Percentiles rank a stretch among this genome's conserved stretches.
phyloP scores from a whole-genome alignment of 1,140 invertebrate species.

The Polypedilum vanderplanki region DNA sequence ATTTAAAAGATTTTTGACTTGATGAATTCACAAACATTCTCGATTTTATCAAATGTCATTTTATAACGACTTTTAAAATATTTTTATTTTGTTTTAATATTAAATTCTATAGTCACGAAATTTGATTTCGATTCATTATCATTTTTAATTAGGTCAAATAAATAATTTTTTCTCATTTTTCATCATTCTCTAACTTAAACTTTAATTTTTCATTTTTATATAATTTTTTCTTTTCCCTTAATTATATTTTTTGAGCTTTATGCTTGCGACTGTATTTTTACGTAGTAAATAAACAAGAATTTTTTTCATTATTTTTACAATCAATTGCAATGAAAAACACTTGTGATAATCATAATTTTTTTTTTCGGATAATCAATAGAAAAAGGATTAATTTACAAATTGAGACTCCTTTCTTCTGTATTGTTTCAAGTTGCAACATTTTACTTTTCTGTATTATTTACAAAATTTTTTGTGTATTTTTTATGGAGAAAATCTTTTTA shows the following conservation, averaged over 20 bases:
- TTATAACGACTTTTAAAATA: no score
- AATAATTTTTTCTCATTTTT: not conserved
- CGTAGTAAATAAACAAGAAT: not conserved
- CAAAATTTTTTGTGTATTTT: not conserved
- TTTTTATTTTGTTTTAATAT: not conserved
- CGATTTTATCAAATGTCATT: no score
- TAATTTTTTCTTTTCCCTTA: not conserved
- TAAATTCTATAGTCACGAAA: constrained; percentile 18
- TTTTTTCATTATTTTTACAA: not conserved
- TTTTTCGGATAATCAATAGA: not conserved
- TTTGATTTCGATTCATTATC: not conserved
- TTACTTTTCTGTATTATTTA: constrained; percentile 14
- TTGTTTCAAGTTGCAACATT: not conserved
- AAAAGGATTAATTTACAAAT: constrained; percentile 5
- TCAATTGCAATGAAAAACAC: not conserved
- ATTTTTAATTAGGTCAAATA: not conserved
- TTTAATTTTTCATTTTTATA: not conserved
- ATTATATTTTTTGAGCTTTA: not conserved
- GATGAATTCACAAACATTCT: no score
- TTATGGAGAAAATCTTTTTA: not conserved
- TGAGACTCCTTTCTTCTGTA: not conserved
- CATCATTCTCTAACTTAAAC: not conserved
- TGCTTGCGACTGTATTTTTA: constrained; percentile 10
- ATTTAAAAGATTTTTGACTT: no score
- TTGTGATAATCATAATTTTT: not conserved